Percentiles rank a stretch among this genome's conserved stretches.
Conservation (phyloP, 2,113 vertebrate species). For the Nothobranchius kuhntae region DNA sequence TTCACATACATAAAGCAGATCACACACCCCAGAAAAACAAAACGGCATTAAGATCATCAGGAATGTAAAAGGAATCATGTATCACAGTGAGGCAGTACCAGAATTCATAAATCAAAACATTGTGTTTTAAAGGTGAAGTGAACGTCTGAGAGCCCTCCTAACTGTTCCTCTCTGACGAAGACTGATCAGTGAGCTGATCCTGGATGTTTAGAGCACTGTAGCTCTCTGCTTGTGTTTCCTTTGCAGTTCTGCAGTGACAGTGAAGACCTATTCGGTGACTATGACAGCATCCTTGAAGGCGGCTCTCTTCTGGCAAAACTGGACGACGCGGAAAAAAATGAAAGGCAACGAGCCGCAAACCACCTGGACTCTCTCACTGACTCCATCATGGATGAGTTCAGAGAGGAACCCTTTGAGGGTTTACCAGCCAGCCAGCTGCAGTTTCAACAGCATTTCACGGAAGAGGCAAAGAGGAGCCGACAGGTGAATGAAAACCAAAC, state of each 20-base stretch:
- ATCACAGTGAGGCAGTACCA: too few species aligned
- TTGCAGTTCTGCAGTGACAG: constrained; percentile 79
- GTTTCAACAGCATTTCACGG: constrained; percentile 50
- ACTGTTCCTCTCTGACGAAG: too few species aligned
- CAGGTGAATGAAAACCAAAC: constrained; percentile 27
- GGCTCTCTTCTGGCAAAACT: constrained; percentile 82
- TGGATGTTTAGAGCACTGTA: neutral
- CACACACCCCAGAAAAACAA: too few species aligned
- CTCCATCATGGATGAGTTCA: constrained; percentile 54
- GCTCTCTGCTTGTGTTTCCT: constrained; percentile 14
- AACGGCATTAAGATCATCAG: too few species aligned
- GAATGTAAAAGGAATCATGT: too few species aligned
- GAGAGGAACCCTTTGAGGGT: constrained; percentile 67
- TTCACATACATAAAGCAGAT: too few species aligned
- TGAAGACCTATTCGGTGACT: constrained; percentile 89
- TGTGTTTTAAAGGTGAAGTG: too few species aligned
- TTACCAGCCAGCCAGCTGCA: constrained; percentile 83
- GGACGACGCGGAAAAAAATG: constrained; percentile 76
- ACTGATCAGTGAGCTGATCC: neutral
- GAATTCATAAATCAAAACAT: too few species aligned
- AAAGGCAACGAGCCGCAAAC: constrained; percentile 2
- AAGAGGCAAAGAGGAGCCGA: constrained; percentile 23
- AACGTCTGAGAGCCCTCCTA: too few species aligned
- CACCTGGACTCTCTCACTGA: constrained; percentile 18
- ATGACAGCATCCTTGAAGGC: constrained; percentile 84